Evolutionary conservation across 2,888 invertebrate species (phyloP).

Genomic region (Tinea trinotella): DNA sequence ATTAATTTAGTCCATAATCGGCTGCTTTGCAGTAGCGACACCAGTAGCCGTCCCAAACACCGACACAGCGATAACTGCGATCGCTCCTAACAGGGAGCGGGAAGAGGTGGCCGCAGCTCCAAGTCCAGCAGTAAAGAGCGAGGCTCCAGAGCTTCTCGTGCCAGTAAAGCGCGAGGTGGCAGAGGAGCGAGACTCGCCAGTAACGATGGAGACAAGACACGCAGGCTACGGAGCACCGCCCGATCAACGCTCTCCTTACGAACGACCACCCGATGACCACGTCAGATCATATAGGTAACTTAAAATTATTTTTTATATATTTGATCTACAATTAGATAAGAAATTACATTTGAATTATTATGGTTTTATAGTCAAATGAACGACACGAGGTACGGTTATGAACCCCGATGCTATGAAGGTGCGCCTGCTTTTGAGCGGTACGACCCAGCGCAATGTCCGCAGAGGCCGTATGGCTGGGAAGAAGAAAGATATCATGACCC

Average conservation of each 20-base stretch:
- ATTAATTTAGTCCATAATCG: conserved; percentile 3
- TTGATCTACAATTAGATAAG: too few relatives aligned
- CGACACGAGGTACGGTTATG: conserved; percentile 71
- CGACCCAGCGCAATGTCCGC: conserved; percentile 65
- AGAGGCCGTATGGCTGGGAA: conserved; percentile 67
- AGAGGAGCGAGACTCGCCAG: conserved; percentile 81
- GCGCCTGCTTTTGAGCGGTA: conserved; percentile 68
- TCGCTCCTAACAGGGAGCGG: conserved; percentile 14
- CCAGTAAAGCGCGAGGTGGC: conserved; percentile 78
- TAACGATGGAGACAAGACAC: conserved; percentile 79
- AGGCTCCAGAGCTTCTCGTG: conserved; percentile 72
- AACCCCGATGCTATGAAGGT: conserved; percentile 65
- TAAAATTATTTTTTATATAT: too few relatives aligned
- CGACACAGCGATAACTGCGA: not conserved
- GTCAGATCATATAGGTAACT: conserved; percentile 70
- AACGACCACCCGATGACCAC: conserved; percentile 75
- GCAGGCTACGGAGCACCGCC: conserved; percentile 78
- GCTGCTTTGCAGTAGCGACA: conserved; percentile 26
- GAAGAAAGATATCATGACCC: conserved; percentile 75
- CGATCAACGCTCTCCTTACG: conserved; percentile 78
- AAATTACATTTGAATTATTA: too few relatives aligned
- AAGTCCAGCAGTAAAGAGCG: conserved; percentile 61
- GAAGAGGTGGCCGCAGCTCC: conserved; percentile 42
- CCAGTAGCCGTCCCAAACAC: conserved; percentile 22
- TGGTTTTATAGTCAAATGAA: conserved; percentile 69